Evolutionary conservation across 2,113 vertebrate species (phyloP).

Genomic region (Neomonachus schauinslandi): DNA sequence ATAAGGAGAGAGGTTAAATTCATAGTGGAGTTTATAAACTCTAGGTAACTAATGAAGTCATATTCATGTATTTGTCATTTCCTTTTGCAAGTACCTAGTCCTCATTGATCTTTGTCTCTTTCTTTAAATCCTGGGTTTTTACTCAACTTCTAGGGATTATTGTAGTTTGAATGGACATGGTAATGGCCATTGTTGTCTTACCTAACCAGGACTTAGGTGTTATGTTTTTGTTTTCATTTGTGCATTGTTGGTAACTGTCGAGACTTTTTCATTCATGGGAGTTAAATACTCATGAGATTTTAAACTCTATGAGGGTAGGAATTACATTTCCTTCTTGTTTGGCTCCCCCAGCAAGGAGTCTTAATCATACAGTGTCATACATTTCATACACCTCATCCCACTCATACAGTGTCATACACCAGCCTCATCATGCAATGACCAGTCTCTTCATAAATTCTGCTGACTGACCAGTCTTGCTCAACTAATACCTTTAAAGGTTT

Average conservation of each 20-base stretch:
- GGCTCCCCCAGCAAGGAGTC: neutral
- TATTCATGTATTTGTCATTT: neutral
- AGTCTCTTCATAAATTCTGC: neutral
- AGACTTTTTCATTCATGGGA: neutral
- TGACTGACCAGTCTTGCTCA: neutral
- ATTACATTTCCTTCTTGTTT: neutral
- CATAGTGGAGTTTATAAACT: neutral
- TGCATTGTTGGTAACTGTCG: neutral
- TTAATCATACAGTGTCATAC: neutral
- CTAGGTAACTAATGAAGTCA: neutral
- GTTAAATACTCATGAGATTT: neutral
- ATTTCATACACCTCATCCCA: neutral
- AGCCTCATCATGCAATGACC: neutral
- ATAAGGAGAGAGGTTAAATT: neutral
- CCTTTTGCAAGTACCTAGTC: neutral
- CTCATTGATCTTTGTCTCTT: neutral
- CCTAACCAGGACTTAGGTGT: neutral
- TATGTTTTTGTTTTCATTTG: neutral
- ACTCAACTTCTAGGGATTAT: neutral
- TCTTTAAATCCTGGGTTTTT: neutral
- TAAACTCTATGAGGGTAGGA: neutral
- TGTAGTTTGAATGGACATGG: neutral
- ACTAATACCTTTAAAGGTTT: conserved; percentile 1
- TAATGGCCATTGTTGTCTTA: neutral
- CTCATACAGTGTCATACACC: neutral